Conservation (phyloP, 2,797 vertebrate species). For the Danio choprae region DNA sequence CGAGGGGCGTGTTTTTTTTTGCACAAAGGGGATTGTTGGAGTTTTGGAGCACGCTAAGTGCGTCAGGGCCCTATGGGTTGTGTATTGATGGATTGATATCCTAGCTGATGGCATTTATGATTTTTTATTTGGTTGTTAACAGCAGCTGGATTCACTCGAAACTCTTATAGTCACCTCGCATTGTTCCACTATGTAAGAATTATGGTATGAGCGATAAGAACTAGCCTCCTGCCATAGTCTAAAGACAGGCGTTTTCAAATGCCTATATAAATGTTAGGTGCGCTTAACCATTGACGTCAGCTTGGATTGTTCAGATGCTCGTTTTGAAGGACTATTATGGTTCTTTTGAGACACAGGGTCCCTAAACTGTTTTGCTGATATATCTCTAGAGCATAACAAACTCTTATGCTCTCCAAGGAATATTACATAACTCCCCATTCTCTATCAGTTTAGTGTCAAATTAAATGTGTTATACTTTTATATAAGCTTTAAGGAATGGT, state of each 20-base stretch:
- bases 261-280: slow-evolving; percentile 5
- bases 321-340: slow-evolving; percentile 31
- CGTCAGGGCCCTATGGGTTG: not conserved
- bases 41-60: not conserved
- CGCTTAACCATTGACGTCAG: slow-evolving; percentile 2
- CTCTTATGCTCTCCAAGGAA: slow-evolving; percentile 14
- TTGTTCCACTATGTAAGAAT: slow-evolving; percentile 25
- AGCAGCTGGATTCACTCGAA: slow-evolving; percentile 8
- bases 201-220: slow-evolving; percentile 16
- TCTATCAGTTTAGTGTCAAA: slow-evolving; percentile 13
- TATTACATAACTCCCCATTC: slow-evolving; percentile 31
- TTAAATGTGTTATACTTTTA: not conserved
- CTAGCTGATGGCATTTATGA: not conserved
- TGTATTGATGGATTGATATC: slow-evolving; percentile 3
- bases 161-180: not conserved
- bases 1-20: slow-evolving; percentile 42
- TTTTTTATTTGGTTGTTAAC: not conserved
- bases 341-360: slow-evolving; percentile 17
- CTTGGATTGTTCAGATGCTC: slow-evolving; percentile 37
- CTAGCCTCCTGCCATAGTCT: slow-evolving; percentile 18
- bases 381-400: slow-evolving; percentile 23
- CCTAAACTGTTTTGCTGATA: slow-evolving; percentile 25
- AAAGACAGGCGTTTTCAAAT: slow-evolving; percentile 43
- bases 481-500: not conserved
- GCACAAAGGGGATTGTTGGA: slow-evolving; percentile 18